Conservation (phyloP, 1,140 invertebrate species). For the Pseudobourletiella spinata region DNA sequence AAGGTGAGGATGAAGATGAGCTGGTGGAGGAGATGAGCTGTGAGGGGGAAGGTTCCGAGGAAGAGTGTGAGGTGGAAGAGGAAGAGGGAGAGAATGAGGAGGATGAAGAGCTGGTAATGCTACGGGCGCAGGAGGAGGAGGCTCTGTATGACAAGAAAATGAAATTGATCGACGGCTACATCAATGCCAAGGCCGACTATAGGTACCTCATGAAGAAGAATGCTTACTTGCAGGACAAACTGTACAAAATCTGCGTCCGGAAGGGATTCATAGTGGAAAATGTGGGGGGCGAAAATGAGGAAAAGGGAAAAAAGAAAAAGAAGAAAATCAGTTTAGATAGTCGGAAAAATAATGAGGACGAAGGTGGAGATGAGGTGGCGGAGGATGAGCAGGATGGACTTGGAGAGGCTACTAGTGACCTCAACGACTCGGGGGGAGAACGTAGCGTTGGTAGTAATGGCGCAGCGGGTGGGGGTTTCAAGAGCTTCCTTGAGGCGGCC, state of each 20-base stretch:
- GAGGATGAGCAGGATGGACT: neutral
- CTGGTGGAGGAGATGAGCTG: neutral
- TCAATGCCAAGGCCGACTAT: constrained; percentile 3
- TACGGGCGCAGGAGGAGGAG: neutral
- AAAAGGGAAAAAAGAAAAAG: neutral
- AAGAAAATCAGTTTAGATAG: constrained; percentile 1
- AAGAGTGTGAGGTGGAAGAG: neutral
- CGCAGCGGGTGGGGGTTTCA: neutral
- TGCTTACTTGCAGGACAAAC: constrained; percentile 18
- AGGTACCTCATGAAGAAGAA: constrained; percentile 28
- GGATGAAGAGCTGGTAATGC: neutral
- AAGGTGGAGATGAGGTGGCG: constrained; percentile 5
- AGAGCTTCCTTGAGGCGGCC: constrained; percentile 7
- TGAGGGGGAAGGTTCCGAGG: neutral
- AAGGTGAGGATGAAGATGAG: neutral
- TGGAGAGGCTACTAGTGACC: neutral
- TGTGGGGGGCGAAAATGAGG: neutral
- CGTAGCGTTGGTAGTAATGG: neutral
- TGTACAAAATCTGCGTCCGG: constrained; percentile 15
- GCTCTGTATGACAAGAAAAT: neutral
- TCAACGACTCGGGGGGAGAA: neutral
- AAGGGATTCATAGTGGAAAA: constrained; percentile 15
- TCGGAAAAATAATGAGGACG: neutral
- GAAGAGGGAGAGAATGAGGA: constrained; percentile 21
- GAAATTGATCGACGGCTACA: constrained; percentile 8